Evolutionary conservation across 64 coral and sea anemone genomes (phyloP).

Genomic region (Acropora yongei): DNA sequence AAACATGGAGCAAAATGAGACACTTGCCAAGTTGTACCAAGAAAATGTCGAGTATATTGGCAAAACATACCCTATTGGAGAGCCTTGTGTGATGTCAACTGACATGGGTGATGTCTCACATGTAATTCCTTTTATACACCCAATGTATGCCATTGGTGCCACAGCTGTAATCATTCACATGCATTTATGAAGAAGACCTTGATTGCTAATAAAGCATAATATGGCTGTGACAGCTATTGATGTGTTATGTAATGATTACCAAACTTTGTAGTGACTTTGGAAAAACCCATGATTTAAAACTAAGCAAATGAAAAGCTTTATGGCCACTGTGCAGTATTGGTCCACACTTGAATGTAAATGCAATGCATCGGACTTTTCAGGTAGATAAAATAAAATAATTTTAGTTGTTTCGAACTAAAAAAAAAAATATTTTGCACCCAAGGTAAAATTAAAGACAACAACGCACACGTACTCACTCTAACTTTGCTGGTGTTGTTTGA

Average conservation of each 20-base stretch:
- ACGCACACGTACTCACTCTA: too few species aligned
- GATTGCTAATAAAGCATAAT: conserved; percentile 63
- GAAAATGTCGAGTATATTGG: conserved; percentile 71
- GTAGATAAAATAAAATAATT: too few species aligned
- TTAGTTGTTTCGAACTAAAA: too few species aligned
- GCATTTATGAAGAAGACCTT: conserved; percentile 85
- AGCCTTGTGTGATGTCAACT: conserved; percentile 61
- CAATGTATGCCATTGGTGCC: conserved; percentile 73
- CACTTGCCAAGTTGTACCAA: conserved; percentile 77
- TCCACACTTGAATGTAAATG: too few species aligned
- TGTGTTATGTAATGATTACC: conserved; percentile 66
- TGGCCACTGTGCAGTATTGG: not conserved
- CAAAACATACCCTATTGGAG: conserved; percentile 57
- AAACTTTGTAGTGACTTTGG: conserved; percentile 64
- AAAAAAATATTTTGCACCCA: too few species aligned
- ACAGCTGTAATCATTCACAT: conserved; percentile 88
- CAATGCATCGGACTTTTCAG: too few species aligned
- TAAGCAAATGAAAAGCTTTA: not conserved
- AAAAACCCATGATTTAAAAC: not conserved
- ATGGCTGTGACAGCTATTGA: conserved; percentile 82
- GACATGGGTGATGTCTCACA: conserved; percentile 86
- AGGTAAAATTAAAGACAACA: too few species aligned
- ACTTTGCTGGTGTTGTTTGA: too few species aligned
- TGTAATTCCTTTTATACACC: conserved; percentile 74
- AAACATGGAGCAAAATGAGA: conserved; percentile 56